Conservation (phyloP, 30 jellyfish, hydroid and myxozoan species). For the Catostylus mosaicus region DNA sequence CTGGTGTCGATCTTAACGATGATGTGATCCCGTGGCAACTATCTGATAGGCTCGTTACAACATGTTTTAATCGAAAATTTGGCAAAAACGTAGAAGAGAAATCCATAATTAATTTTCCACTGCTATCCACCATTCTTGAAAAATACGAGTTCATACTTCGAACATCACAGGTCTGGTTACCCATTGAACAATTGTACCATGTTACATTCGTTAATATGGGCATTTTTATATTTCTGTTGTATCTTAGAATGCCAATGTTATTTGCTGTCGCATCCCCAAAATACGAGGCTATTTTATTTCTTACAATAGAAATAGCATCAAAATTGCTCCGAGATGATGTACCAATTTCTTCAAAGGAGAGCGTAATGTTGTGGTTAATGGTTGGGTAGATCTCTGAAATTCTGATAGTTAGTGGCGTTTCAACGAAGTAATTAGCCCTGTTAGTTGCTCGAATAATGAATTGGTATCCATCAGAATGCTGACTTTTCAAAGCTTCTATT, state of each 20-base stretch:
- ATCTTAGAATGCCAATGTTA: conserved; percentile 28
- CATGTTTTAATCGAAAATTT: neutral
- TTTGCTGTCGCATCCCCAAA: conserved; percentile 49
- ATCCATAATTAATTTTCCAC: conserved; percentile 17
- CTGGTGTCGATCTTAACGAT: neutral
- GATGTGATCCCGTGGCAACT: neutral
- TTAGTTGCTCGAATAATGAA: conserved; percentile 36
- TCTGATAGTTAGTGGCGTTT: conserved; percentile 1
- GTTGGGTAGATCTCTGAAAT: neutral
- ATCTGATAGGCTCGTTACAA: neutral
- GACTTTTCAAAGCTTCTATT: conserved; percentile 1
- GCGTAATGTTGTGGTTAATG: conserved; percentile 12
- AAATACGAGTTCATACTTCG: neutral
- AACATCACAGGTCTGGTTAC: neutral
- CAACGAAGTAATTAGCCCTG: neutral
- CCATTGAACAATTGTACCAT: conserved; percentile 76
- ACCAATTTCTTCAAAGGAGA: conserved; percentile 2
- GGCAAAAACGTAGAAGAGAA: conserved; percentile 33
- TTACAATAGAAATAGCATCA: conserved; percentile 18
- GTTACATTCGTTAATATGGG: conserved; percentile 8
- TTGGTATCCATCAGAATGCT: conserved; percentile 65
- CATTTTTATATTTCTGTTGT: conserved; percentile 19
- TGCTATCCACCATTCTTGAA: neutral
- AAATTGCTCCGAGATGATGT: neutral
- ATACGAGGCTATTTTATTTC: neutral